A percentile compares a stretch with the other conserved stretches of the same genome.
phyloP scores from a whole-genome alignment of 2,113 vertebrate species.

The Tretioscincus oriximinensis region DNA sequence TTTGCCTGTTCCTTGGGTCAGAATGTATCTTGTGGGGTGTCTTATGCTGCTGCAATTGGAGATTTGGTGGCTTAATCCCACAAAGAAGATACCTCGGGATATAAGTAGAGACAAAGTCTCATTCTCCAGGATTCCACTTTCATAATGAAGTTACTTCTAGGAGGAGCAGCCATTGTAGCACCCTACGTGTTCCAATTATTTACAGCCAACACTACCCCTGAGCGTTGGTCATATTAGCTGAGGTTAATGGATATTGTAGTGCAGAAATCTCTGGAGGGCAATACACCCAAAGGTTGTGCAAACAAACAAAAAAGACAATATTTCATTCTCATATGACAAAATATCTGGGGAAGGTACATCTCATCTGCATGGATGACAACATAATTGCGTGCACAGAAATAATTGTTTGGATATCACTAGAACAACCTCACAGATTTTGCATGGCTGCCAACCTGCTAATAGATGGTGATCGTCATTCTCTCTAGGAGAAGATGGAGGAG shows the following conservation, averaged over 20 bases:
- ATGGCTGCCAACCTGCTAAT: no score
- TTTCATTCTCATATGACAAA: not conserved
- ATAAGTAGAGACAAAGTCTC: not conserved
- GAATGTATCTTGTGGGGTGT: no score
- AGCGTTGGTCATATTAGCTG: no score
- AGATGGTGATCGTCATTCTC: not conserved
- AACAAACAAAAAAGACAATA: not conserved
- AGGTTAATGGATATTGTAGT: not conserved
- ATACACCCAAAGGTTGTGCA: no score
- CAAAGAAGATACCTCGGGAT: no score
- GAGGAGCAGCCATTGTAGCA: no score
- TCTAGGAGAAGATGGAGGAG: slow-evolving; percentile 66
- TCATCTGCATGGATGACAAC: not conserved
- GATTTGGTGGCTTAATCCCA: no score
- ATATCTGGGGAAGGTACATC: not conserved
- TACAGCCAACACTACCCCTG: no score
- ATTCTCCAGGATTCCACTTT: not conserved
- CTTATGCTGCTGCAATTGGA: no score
- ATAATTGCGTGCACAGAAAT: not conserved
- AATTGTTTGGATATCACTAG: not conserved
- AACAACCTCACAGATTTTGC: no score
- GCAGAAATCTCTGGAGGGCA: not conserved
- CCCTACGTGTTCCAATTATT: no score
- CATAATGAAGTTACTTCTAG: not conserved
- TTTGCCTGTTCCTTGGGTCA: no score